Conservation (phyloP, 1,140 invertebrate genomes). For the Drosophila pectinifera region DNA sequence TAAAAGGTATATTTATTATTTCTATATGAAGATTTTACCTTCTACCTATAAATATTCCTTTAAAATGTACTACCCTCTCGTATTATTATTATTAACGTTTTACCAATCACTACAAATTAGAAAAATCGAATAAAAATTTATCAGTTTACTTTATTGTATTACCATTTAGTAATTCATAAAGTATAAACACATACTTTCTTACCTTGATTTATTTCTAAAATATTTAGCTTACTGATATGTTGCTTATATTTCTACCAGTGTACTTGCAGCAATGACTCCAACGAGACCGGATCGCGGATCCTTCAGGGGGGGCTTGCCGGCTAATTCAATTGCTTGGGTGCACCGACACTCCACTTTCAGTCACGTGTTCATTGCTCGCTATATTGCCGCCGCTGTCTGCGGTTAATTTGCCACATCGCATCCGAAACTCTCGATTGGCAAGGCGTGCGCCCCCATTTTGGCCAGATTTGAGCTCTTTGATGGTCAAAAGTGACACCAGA, state of each 20-base stretch:
- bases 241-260: not conserved
- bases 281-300: not conserved
- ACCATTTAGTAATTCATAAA: too few species aligned
- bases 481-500: not conserved
- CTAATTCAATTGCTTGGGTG: conserved; percentile 11
- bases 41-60: too few species aligned
- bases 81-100: too few species aligned
- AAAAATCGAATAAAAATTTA: too few species aligned
- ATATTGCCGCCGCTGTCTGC: conserved; percentile 1
- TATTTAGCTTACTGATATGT: too few species aligned
- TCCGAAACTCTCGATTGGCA: not conserved
- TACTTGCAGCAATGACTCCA: not conserved
- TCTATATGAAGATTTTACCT: too few species aligned
- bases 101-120: too few species aligned
- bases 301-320: not conserved
- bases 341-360: not conserved
- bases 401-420: not conserved
- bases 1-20: too few species aligned
- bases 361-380: not conserved
- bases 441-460: not conserved
- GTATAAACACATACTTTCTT: too few species aligned
- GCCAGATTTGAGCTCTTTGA: conserved; percentile 2
- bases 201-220: too few species aligned
- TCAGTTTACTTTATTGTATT: too few species aligned
- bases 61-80: too few species aligned